Percentiles rank a stretch among this genome's conserved stretches.
Conservation (phyloP, 2,113 vertebrate genomes). For the Cercopithecus mona region DNA sequence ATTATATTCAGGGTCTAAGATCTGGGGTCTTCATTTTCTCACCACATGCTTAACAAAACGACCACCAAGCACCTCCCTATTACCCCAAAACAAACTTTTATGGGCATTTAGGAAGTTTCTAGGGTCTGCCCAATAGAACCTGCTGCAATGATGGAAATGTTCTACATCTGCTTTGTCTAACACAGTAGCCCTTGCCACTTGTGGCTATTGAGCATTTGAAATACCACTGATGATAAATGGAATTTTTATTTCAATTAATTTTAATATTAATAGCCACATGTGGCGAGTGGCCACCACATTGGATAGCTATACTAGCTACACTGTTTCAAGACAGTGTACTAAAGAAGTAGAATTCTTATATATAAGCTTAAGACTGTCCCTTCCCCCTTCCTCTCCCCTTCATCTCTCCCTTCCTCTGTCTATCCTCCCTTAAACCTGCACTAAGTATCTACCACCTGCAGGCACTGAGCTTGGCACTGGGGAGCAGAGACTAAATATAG, state of each 20-base stretch:
- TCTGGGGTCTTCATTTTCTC: not conserved
- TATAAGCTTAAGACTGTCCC: not conserved
- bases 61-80: not conserved
- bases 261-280: conserved; percentile 36
- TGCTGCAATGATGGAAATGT: not conserved
- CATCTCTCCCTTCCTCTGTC: not conserved
- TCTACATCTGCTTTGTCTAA: not conserved
- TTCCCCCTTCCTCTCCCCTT: not conserved
- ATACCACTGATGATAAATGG: not conserved
- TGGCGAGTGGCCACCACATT: not conserved
- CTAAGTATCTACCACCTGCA: not conserved
- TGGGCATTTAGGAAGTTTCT: not conserved
- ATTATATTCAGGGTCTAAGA: not conserved
- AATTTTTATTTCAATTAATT: conserved; percentile 41
- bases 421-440: not conserved
- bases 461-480: not conserved
- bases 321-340: not conserved
- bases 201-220: not conserved
- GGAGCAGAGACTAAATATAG: not conserved
- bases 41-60: not conserved
- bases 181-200: not conserved
- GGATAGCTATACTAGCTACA: not conserved
- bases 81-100: not conserved
- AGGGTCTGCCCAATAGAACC: not conserved
- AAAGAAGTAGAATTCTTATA: not conserved